Evolutionary conservation across 1,140 invertebrate genomes (phyloP).

Genomic region (Monochamus saltuarius): DNA sequence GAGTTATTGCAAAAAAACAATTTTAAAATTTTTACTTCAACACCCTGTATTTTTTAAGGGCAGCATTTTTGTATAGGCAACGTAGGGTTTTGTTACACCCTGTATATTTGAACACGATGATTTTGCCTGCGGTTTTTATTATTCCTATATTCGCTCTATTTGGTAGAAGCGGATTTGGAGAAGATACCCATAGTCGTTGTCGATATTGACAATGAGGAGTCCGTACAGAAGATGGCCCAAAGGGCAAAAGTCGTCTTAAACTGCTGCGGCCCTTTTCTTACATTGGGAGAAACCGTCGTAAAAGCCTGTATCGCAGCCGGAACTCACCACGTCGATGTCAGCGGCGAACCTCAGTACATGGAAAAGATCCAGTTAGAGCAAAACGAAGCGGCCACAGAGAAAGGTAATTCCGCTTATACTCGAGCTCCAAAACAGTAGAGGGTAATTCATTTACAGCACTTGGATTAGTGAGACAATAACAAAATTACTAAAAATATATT

Average conservation of each 20-base stretch:
- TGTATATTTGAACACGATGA: too few species aligned
- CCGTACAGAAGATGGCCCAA: slow-evolving; percentile 73
- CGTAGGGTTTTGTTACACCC: too few species aligned
- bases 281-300: slow-evolving; percentile 90
- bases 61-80: too few species aligned
- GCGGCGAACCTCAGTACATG: slow-evolving; percentile 86
- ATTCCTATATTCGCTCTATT: too few species aligned
- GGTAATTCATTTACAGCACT: too few species aligned
- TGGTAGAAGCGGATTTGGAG: slow-evolving; percentile 60
- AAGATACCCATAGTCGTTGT: slow-evolving; percentile 72
- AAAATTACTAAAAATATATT: too few species aligned
- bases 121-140: too few species aligned
- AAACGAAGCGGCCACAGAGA: slow-evolving; percentile 72
- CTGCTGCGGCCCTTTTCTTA: slow-evolving; percentile 86
- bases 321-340: slow-evolving; percentile 89
- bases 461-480: too few species aligned
- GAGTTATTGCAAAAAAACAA: too few species aligned
- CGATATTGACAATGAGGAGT: slow-evolving; percentile 72
- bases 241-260: slow-evolving; percentile 77
- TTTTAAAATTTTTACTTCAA: too few species aligned
- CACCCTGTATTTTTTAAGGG: too few species aligned
- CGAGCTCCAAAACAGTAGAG: too few species aligned
- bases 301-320: slow-evolving; percentile 80
- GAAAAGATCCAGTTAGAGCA: slow-evolving; percentile 84
- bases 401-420: slow-evolving; percentile 53